These are phyloP conservation scores for Semotilus atromaculatus DNA, from an alignment of 2,797 vertebrate species.

Conservation along the genomic window DNA sequence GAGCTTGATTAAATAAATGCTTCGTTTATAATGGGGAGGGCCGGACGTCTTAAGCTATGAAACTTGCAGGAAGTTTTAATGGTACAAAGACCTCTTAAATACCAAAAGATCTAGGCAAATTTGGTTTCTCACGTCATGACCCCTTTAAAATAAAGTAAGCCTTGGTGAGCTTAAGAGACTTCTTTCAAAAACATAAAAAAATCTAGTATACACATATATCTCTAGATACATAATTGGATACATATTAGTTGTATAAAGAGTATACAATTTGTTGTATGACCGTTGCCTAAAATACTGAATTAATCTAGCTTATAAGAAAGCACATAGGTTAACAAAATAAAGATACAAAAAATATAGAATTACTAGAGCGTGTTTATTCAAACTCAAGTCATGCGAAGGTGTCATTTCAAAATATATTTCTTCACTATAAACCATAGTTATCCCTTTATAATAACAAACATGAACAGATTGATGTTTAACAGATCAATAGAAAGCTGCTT, in stretches of 20 bases:
- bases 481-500: not conserved
- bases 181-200: too few relatives aligned
- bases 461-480: not conserved
- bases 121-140: too few relatives aligned
- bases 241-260: not conserved
- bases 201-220: not conserved
- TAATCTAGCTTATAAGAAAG: not conserved
- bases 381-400: not conserved
- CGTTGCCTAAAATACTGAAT: not conserved
- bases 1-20: too few relatives aligned
- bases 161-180: not conserved
- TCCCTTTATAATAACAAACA: not conserved
- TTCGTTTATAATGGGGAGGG: too few relatives aligned
- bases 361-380: not conserved
- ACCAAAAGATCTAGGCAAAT: too few relatives aligned
- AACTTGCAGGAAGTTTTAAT: too few relatives aligned
- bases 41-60: too few relatives aligned
- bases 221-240: not conserved
- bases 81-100: too few relatives aligned
- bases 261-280: not conserved
- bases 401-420: not conserved
- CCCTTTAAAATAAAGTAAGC: not conserved
- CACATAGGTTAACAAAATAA: not conserved
- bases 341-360: too few relatives aligned
- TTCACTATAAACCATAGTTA: not conserved